Conservation (phyloP, 1,140 invertebrate genomes). For the Pissodes strobi region DNA sequence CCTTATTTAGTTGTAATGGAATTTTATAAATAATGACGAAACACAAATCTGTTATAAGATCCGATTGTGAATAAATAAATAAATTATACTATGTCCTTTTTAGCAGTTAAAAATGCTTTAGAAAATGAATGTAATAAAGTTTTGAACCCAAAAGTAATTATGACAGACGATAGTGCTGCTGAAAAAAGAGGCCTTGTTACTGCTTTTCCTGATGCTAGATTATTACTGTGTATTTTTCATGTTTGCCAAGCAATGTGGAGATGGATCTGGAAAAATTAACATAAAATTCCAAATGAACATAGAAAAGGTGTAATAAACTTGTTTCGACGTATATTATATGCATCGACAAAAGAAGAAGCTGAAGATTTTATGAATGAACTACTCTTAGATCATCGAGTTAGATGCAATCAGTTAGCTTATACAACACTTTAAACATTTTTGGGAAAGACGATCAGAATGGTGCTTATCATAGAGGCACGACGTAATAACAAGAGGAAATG, state of each 20-base stretch:
- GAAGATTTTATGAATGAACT: background rate
- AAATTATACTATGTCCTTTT: slow-evolving; percentile 7
- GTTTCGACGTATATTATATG: slow-evolving; percentile 14
- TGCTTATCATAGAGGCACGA: background rate
- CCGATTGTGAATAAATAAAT: too few species aligned
- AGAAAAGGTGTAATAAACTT: slow-evolving; percentile 7
- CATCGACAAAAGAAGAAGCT: background rate
- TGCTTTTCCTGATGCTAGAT: slow-evolving; percentile 11
- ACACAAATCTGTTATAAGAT: too few species aligned
- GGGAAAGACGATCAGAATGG: slow-evolving; percentile 13
- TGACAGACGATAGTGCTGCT: slow-evolving; percentile 17
- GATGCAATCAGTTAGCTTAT: background rate
- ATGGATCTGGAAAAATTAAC: slow-evolving; percentile 8
- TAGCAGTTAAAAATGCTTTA: too few species aligned
- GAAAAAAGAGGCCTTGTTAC: slow-evolving; percentile 9
- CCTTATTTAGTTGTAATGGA: too few species aligned
- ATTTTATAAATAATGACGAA: too few species aligned
- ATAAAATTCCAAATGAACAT: slow-evolving; percentile 18
- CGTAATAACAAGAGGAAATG: too few species aligned
- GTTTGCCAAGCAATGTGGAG: too few species aligned
- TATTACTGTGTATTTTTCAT: slow-evolving; percentile 22
- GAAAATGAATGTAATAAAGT: background rate
- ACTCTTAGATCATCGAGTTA: background rate
- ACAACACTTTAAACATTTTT: background rate
- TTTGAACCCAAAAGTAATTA: slow-evolving; percentile 8